phyloP scores from a whole-genome alignment of 2,797 vertebrate species.

The Anableps anableps region DNA sequence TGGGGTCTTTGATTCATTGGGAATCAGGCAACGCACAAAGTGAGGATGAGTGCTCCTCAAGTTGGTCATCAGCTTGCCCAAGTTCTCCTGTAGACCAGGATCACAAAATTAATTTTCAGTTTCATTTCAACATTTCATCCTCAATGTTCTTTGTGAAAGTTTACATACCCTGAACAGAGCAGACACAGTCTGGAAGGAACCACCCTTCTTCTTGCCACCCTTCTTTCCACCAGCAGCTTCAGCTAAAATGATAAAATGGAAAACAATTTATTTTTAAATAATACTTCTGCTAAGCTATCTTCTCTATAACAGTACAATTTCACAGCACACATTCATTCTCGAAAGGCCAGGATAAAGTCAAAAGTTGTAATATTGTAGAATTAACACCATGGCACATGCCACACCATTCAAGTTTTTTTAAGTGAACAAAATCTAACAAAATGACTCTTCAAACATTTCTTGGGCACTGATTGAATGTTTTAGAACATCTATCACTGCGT shows the following conservation, averaged over 20 bases:
- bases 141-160: conserved; percentile 47
- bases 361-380: background rate
- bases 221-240: conserved; percentile 49
- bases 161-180: conserved; percentile 85
- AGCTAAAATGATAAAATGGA: too few relatives aligned
- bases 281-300: too few relatives aligned
- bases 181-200: conserved; percentile 93
- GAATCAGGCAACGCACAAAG: too few relatives aligned
- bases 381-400: too few relatives aligned
- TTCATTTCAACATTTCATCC: too few relatives aligned
- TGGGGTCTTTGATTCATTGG: conserved; percentile 23
- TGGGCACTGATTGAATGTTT: background rate
- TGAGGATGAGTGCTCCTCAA: too few relatives aligned
- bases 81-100: too few relatives aligned
- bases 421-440: background rate
- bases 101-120: too few relatives aligned
- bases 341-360: too few relatives aligned
- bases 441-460: background rate
- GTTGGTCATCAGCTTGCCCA: too few relatives aligned
- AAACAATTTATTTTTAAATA: too few relatives aligned
- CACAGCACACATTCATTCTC: background rate
- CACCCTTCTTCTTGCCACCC: conserved; percentile 87
- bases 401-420: too few relatives aligned
- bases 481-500: background rate
- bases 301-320: background rate